A percentile compares a stretch with the other conserved stretches of the same genome.
Conservation (phyloP, 1,140 invertebrate genomes). For the Calephelis virginiensis region DNA sequence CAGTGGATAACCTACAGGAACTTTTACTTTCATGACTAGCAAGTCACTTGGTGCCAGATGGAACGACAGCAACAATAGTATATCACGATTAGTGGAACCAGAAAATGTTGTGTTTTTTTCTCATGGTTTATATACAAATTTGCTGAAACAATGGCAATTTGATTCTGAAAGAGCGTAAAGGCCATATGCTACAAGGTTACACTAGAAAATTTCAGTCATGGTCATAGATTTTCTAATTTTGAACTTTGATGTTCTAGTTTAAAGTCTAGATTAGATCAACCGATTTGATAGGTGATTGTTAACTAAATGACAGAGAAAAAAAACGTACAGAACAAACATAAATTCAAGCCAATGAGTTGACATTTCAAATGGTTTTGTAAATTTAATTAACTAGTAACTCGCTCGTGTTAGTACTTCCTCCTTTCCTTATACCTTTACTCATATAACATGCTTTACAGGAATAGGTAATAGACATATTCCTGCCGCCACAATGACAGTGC, state of each 20-base stretch:
- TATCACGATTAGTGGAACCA: too few relatives aligned
- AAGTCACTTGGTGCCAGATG: too few relatives aligned
- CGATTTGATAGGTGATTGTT: neutral
- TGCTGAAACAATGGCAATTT: conserved; percentile 5
- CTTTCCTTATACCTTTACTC: too few relatives aligned
- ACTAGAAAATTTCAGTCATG: conserved; percentile 1
- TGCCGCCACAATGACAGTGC: too few relatives aligned
- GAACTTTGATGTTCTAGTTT: neutral
- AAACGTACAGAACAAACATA: neutral
- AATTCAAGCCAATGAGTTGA: neutral
- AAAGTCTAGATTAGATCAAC: neutral
- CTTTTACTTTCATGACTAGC: too few relatives aligned
- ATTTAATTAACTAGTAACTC: too few relatives aligned
- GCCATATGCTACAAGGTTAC: conserved; percentile 1
- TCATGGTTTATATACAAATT: neutral
- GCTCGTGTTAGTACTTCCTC: too few relatives aligned
- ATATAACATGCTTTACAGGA: too few relatives aligned
- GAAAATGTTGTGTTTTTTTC: neutral
- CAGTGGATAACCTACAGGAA: too few relatives aligned
- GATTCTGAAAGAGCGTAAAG: conserved; percentile 14
- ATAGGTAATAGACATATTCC: too few relatives aligned
- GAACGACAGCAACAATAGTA: too few relatives aligned
- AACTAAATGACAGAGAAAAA: neutral
- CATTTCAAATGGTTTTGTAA: neutral
- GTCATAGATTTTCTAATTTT: neutral